Conservation (phyloP, 2,888 invertebrate genomes). For the Aleiodes testaceus region DNA sequence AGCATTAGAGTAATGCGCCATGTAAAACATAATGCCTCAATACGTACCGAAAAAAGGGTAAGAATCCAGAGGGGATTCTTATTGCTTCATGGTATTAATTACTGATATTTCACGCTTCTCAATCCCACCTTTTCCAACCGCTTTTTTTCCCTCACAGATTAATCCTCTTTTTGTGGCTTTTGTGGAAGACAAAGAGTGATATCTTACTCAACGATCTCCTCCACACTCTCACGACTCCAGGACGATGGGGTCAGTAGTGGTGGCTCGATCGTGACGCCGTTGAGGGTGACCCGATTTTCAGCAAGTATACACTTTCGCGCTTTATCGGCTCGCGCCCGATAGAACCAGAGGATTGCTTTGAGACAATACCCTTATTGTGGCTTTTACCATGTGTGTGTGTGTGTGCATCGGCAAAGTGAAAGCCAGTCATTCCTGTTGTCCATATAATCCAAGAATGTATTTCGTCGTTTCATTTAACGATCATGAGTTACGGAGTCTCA, state of each 20-base stretch:
- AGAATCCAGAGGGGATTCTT: background rate
- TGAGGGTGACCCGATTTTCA: constrained; percentile 34
- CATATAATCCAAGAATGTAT: constrained; percentile 45
- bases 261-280: constrained; percentile 10
- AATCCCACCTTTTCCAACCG: constrained; percentile 37
- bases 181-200: constrained; percentile 20
- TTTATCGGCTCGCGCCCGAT: constrained; percentile 32
- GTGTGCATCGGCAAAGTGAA: constrained; percentile 33
- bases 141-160: constrained; percentile 15
- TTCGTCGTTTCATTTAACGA: constrained; percentile 55
- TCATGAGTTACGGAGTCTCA: constrained; percentile 27
- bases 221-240: constrained; percentile 20
- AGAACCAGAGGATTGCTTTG: constrained; percentile 4
- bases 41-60: constrained; percentile 12
- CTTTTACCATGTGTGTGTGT: background rate
- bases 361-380: constrained; percentile 29
- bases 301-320: constrained; percentile 29
- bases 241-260: constrained; percentile 32
- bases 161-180: background rate
- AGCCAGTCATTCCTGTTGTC: constrained; percentile 49
- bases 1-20: constrained; percentile 64
- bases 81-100: constrained; percentile 25
- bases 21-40: constrained; percentile 55
- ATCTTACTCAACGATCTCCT: constrained; percentile 8
- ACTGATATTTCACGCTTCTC: constrained; percentile 14